Conservation (phyloP, 2,888 invertebrate genomes). For the Lithodes maja region DNA sequence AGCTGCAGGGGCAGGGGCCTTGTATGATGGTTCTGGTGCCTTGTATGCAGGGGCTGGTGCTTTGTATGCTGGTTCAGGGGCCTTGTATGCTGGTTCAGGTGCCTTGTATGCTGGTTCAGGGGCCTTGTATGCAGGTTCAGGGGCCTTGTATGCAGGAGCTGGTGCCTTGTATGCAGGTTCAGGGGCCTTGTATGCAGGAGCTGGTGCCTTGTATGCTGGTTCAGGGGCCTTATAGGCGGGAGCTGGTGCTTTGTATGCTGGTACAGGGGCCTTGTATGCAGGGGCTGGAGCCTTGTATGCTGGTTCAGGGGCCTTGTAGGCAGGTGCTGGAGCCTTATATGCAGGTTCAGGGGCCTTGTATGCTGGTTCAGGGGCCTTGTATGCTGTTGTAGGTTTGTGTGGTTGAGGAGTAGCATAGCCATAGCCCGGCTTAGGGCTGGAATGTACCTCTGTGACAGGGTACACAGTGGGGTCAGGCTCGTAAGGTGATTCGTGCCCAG, state of each 20-base stretch:
- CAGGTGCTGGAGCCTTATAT: constrained; percentile 33
- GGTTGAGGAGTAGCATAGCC: background rate
- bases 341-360: constrained; percentile 40
- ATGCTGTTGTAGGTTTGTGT: background rate
- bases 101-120: constrained; percentile 30
- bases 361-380: background rate
- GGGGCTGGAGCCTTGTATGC: constrained; percentile 40
- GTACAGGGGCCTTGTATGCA: constrained; percentile 29
- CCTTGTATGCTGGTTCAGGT: constrained; percentile 23
- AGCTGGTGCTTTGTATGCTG: constrained; percentile 42
- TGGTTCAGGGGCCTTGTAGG: constrained; percentile 45
- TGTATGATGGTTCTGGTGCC: constrained; percentile 19
- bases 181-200: constrained; percentile 24
- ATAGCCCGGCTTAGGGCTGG: background rate
- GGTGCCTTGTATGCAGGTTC: constrained; percentile 50
- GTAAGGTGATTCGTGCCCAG: constrained; percentile 33
- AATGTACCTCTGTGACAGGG: background rate
- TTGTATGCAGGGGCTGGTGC: constrained; percentile 5
- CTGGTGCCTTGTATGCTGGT: constrained; percentile 22
- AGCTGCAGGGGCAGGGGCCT: constrained; percentile 14
- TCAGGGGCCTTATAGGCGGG: constrained; percentile 35
- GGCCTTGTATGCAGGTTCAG: constrained; percentile 1
- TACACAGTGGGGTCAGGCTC: constrained; percentile 44
- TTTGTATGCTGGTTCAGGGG: constrained; percentile 9
- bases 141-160: constrained; percentile 30